phyloP scores from a whole-genome alignment of 2,888 invertebrate genomes.

The Eristalis arbustorum region DNA sequence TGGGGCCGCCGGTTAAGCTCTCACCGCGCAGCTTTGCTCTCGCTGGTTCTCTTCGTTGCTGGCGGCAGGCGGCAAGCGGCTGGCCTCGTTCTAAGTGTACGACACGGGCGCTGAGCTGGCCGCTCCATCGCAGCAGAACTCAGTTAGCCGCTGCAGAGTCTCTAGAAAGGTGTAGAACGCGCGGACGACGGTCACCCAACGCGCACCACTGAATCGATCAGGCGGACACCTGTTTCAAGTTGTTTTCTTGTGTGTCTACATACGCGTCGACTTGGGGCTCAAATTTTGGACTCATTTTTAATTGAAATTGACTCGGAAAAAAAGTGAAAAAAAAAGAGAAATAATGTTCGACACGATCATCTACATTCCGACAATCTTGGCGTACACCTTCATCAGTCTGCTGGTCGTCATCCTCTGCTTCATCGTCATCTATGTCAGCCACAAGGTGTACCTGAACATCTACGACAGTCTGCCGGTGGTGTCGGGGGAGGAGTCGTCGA shows the following conservation, averaged over 20 bases:
- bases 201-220: background rate
- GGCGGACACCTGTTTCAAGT: conserved; percentile 19
- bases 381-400: conserved; percentile 77
- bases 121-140: background rate
- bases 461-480: conserved; percentile 77
- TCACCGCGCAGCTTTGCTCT: background rate
- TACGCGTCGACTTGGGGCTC: background rate
- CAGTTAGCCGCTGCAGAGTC: conserved; percentile 56
- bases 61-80: too few species aligned
- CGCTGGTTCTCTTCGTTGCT: background rate
- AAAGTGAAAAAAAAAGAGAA: conserved; percentile 1
- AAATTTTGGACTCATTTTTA: background rate
- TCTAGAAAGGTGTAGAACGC: conserved; percentile 31
- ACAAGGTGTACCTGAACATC: conserved; percentile 77
- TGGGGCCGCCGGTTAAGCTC: background rate
- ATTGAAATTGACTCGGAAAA: background rate
- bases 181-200: conserved; percentile 20
- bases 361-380: conserved; percentile 78
- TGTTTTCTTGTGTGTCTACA: background rate
- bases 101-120: background rate
- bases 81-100: too few species aligned
- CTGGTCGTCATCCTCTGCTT: conserved; percentile 77
- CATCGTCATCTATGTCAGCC: conserved; percentile 77
- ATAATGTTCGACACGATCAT: conserved; percentile 77
- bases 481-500: conserved; percentile 19